phyloP scores from a whole-genome alignment of 2,113 vertebrate genomes.

The Condylura cristata region DNA sequence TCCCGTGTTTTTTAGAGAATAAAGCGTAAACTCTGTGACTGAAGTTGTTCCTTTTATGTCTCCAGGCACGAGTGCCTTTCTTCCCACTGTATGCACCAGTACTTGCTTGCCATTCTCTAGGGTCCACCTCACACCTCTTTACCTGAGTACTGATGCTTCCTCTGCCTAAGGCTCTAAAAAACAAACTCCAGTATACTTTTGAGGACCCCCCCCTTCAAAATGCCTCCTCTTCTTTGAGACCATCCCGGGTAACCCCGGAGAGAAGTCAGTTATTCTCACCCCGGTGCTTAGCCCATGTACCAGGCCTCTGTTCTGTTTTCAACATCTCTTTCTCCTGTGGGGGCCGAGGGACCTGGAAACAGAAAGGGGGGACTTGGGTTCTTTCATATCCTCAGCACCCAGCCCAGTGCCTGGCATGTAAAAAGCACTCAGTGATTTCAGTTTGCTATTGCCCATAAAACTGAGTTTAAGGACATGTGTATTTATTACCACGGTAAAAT shows the following conservation, averaged over 20 bases:
- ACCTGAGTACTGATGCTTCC: neutral
- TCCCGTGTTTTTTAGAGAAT: neutral
- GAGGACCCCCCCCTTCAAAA: neutral
- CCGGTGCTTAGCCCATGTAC: neutral
- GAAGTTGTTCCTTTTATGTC: neutral
- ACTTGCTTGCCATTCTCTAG: neutral
- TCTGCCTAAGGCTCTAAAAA: neutral
- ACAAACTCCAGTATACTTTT: neutral
- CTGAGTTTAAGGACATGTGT: neutral
- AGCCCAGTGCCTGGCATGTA: neutral
- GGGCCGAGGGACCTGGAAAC: neutral
- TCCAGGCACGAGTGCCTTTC: neutral
- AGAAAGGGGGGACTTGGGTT: neutral
- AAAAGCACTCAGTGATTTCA: neutral
- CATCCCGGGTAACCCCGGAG: neutral
- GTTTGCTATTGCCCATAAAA: neutral
- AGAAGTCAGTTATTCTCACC: neutral
- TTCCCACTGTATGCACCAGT: neutral
- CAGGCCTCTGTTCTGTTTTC: neutral
- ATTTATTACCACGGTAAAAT: neutral
- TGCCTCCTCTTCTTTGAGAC: neutral
- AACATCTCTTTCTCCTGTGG: neutral
- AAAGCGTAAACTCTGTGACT: neutral
- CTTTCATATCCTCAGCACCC: neutral
- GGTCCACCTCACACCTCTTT: neutral